Base-by-base conservation (phyloP, 2,888 invertebrate genomes). In the Euzetes globulus region DNA sequence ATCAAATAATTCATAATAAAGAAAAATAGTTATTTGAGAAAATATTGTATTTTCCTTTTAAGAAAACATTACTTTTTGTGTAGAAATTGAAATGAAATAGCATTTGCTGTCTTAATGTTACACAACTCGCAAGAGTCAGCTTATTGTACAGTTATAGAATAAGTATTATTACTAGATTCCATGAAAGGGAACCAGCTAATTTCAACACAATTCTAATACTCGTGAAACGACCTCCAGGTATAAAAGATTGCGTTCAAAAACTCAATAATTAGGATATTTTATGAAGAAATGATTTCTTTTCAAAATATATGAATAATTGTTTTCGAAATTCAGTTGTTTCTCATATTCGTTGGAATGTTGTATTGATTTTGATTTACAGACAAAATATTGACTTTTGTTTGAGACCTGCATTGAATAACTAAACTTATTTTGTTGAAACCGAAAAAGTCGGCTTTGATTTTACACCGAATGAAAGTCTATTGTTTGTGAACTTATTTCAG, bases 301-400 rank as follows among this genome's bases (percentile, higher is more conserved):
- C 11, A 29, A 25, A 60, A 22, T 13, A 22, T 25, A 60, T 60
- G 15, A 27, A 60, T 19, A 60, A 15, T 22, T 25, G 27, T 60
- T 22, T 19, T 19, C n/a, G 41, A 41, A 50, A 50, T 50, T 27
- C 3, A 60, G 29, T 25, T 29, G 17, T 60, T 60, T 25, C 17
- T 22, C 60, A 60, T 19, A 19, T 60, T 60, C 27, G 13, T 27
- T 27, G 15, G 27, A 6, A 50, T 50, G 4, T 50, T 50, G 17
- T 60, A 27, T 60, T 27, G 60, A 15, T 19, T 60, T 60, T 60
- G 27, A 60, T 60, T 60, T 27, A 27, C 17, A 27, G 60, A 17
- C 60, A 60, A 60, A 60, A 60, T 60, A 60, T 60, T 60, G 60
- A 60, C 60, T 60, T 60, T 60, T 27, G 9, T 22, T 60, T 60